phyloP scores from a whole-genome alignment of 2,888 invertebrate species.

The Catocala sponsa region DNA sequence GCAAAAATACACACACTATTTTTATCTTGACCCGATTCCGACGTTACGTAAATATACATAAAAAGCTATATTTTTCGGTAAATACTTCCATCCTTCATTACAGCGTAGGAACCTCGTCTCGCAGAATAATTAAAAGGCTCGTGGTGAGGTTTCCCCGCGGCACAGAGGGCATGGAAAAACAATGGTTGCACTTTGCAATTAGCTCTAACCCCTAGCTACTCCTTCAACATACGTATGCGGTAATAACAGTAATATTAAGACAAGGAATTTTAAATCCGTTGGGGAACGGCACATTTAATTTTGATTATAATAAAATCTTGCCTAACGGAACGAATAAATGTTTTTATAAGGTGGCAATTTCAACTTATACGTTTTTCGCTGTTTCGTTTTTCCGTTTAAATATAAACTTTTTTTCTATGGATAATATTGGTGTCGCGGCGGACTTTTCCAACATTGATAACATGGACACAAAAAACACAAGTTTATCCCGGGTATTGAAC shows the following conservation, averaged over 20 bases:
- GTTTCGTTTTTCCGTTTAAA: too few relatives aligned
- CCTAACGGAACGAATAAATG: too few relatives aligned
- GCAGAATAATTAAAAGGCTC: constrained; percentile 66
- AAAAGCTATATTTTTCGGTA: constrained; percentile 7
- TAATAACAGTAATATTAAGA: constrained; percentile 19
- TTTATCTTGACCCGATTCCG: not conserved
- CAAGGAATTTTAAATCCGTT: constrained; percentile 20
- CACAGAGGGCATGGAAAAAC: constrained; percentile 66
- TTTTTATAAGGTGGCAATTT: too few relatives aligned
- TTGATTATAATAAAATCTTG: not conserved
- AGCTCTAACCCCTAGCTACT: constrained; percentile 65
- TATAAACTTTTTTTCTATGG: too few relatives aligned
- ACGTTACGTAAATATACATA: not conserved
- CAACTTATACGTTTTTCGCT: too few relatives aligned
- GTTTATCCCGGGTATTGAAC: too few relatives aligned
- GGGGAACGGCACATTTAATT: not conserved
- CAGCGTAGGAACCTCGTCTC: constrained; percentile 45
- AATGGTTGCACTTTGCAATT: constrained; percentile 81
- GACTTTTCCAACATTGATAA: too few relatives aligned
- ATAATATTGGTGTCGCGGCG: too few relatives aligned
- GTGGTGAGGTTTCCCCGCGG: constrained; percentile 53
- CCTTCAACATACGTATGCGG: constrained; percentile 24
- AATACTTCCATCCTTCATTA: constrained; percentile 27
- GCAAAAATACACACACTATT: not conserved
- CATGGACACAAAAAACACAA: too few relatives aligned